Conservation (phyloP, 2,888 invertebrate genomes). For the Adelphocoris suturalis region DNA sequence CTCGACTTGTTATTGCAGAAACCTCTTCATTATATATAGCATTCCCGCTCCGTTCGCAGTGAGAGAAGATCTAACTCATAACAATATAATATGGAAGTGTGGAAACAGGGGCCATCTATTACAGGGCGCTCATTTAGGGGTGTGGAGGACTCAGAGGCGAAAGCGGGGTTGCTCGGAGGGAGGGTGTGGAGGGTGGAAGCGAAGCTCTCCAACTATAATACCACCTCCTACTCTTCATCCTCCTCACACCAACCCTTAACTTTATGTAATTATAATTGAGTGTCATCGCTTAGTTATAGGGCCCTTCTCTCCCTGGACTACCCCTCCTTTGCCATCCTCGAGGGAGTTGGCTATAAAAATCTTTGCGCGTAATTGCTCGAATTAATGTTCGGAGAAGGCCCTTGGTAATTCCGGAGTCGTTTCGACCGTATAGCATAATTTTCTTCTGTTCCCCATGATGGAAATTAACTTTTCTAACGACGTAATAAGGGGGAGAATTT, state of each 20-base stretch:
- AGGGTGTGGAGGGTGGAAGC: conserved; percentile 18
- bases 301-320: conserved; percentile 22
- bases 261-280: conserved; percentile 71
- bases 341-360: conserved; percentile 65
- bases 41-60: conserved; percentile 44
- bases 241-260: conserved; percentile 62
- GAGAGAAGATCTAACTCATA: conserved; percentile 68
- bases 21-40: conserved; percentile 71
- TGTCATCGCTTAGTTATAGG: conserved; percentile 71
- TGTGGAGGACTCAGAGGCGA: conserved; percentile 14
- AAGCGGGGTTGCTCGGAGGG: not conserved
- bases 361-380: conserved; percentile 68
- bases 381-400: conserved; percentile 60
- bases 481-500: conserved; percentile 47
- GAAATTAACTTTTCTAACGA: conserved; percentile 53
- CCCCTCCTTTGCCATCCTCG: not conserved
- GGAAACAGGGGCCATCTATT: conserved; percentile 71
- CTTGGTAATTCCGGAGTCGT: conserved; percentile 55
- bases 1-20: conserved; percentile 69
- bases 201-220: conserved; percentile 68
- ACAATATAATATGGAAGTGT: conserved; percentile 70
- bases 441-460: conserved; percentile 48
- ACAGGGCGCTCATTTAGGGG: conserved; percentile 70
- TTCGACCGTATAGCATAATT: conserved; percentile 56
- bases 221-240: conserved; percentile 53